Conservation (phyloP, 2,797 vertebrate genomes). For the Limnodromus scolopaceus region DNA sequence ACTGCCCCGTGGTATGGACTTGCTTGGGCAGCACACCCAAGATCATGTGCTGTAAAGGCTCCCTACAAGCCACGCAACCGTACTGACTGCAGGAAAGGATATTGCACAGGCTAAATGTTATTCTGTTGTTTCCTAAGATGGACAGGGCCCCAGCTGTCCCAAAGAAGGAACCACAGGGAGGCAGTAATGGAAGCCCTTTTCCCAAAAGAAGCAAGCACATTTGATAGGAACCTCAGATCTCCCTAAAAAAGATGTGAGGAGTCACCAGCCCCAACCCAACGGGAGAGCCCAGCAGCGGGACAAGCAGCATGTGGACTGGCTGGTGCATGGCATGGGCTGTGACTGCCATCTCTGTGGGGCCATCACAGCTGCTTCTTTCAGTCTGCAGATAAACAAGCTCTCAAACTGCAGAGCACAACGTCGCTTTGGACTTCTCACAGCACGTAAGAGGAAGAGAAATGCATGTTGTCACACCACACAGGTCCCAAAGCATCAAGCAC, state of each 20-base stretch:
- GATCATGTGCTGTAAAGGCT: not conserved
- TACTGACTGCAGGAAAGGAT: not conserved
- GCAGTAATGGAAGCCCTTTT: not conserved
- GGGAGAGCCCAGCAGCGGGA: not conserved
- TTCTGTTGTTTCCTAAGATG: not conserved
- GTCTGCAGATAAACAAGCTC: not conserved
- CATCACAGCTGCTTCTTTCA: not conserved
- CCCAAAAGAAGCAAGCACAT: not conserved
- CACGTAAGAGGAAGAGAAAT: not conserved
- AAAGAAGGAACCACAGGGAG: not conserved
- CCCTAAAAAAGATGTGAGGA: not conserved
- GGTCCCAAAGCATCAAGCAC: not conserved
- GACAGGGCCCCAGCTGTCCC: not conserved
- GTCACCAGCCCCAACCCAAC: not conserved
- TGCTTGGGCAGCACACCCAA: too few relatives aligned
- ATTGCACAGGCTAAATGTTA: not conserved
- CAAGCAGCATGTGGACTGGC: not conserved
- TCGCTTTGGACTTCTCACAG: not conserved
- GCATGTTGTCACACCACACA: not conserved
- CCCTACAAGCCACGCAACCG: rapidly evolving
- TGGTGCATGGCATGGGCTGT: not conserved
- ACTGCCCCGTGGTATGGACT: rapidly evolving
- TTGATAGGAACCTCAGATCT: not conserved
- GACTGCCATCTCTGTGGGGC: not conserved
- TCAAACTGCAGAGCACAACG: not conserved